Percentiles rank a stretch among this genome's conserved stretches.
Evolutionary conservation across 1,140 invertebrate genomes (phyloP).

Genomic region (Drosophila kepulauana): DNA sequence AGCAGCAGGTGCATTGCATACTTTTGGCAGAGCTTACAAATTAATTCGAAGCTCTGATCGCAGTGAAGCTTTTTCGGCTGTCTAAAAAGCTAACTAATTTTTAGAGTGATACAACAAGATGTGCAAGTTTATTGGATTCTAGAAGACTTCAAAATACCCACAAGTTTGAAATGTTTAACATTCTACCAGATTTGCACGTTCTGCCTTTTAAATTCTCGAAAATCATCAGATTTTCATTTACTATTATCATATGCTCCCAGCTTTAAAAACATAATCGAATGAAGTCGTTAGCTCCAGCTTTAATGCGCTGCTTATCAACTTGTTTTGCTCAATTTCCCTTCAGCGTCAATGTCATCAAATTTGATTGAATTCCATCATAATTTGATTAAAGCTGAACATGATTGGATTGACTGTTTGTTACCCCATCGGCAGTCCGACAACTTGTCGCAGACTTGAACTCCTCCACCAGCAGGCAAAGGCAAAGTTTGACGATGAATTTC

Average conservation of each 20-base stretch:
- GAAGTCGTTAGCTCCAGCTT: too few relatives aligned
- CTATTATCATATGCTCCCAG: too few relatives aligned
- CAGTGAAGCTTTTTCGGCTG: background rate
- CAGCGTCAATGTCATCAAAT: background rate
- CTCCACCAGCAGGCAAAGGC: background rate
- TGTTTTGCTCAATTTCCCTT: background rate
- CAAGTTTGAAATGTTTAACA: too few relatives aligned
- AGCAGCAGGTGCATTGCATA: constrained; percentile 13
- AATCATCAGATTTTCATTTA: too few relatives aligned
- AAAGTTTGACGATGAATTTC: constrained; percentile 11
- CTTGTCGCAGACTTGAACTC: background rate
- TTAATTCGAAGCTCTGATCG: background rate
- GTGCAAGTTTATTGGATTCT: too few relatives aligned
- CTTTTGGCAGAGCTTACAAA: background rate
- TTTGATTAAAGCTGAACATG: constrained; percentile 5
- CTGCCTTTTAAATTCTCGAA: too few relatives aligned
- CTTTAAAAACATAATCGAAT: too few relatives aligned
- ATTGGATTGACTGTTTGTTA: background rate
- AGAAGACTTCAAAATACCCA: too few relatives aligned
- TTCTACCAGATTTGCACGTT: too few relatives aligned
- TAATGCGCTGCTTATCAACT: too few relatives aligned
- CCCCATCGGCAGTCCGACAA: background rate
- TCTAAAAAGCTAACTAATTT: background rate
- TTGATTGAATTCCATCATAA: constrained; percentile 5
- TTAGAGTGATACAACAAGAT: too few relatives aligned